A percentile compares a stretch with the other conserved stretches of the same genome.
Evolutionary conservation across 2,797 vertebrate genomes (phyloP).

Genomic region (Balearica regulorum): DNA sequence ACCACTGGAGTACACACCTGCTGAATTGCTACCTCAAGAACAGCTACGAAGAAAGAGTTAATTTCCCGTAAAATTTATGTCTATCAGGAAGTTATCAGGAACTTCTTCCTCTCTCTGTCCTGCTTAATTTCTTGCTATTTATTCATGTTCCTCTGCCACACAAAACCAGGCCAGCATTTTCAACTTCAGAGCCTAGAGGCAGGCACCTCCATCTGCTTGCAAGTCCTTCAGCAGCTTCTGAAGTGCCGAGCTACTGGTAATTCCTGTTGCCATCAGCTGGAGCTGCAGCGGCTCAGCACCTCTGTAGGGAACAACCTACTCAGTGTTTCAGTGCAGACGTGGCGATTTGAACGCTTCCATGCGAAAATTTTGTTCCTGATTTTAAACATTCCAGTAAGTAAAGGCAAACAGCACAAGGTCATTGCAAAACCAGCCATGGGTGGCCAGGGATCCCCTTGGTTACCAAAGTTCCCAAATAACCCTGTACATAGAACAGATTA

Average conservation of each 20-base stretch:
- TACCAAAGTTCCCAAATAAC: not conserved
- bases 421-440: not conserved
- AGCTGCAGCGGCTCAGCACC: not conserved
- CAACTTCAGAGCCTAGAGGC: not conserved
- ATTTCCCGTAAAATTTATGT: not conserved
- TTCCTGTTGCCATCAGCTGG: not conserved
- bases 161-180: not conserved
- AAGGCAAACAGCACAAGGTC: not conserved
- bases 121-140: not conserved
- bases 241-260: not conserved
- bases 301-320: not conserved
- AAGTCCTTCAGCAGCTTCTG: not conserved
- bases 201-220: not conserved
- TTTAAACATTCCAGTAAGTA: not conserved
- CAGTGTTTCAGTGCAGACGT: not conserved
- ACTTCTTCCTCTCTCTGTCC: not conserved
- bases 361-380: not conserved
- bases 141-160: not conserved
- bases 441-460: not conserved
- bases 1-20: not conserved
- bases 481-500: rapidly evolving
- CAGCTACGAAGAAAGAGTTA: not conserved
- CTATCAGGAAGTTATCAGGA: not conserved
- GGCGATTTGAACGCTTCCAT: not conserved
- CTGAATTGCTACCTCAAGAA: not conserved